Conservation (phyloP, 53 echinoderm and acorn worm genomes). For the Mesocentrotus franciscanus region DNA sequence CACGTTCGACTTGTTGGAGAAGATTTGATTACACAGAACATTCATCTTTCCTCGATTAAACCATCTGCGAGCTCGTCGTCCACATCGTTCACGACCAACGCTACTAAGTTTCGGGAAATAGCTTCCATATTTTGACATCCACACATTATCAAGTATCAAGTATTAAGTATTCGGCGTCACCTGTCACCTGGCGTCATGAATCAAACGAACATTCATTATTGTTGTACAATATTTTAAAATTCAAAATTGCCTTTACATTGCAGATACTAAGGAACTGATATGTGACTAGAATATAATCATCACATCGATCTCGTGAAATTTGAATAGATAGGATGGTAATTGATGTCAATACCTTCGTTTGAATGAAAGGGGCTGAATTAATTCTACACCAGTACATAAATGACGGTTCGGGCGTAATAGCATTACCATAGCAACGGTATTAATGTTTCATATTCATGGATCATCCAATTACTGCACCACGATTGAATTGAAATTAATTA, state of each 20-base stretch:
- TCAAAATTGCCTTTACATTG: not conserved
- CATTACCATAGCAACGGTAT: not conserved
- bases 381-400: not conserved
- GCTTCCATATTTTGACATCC: no score
- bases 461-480: not conserved
- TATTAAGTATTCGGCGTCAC: no score
- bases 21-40: not conserved
- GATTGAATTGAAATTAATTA: constrained; percentile 1
- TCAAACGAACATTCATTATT: not conserved
- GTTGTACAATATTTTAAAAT: not conserved
- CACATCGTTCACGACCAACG: not conserved
- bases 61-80: not conserved
- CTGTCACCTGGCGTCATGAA: not conserved
- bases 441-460: not conserved
- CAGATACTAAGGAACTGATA: not conserved
- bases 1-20: not conserved
- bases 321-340: not conserved
- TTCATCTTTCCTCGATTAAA: not conserved
- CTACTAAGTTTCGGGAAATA: not conserved
- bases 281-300: not conserved
- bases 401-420: not conserved
- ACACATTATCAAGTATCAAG: no score
- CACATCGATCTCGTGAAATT: not conserved
- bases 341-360: not conserved
- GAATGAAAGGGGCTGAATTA: not conserved